phyloP scores from a whole-genome alignment of 1,140 invertebrate genomes.

The Mylabris phalerata region DNA sequence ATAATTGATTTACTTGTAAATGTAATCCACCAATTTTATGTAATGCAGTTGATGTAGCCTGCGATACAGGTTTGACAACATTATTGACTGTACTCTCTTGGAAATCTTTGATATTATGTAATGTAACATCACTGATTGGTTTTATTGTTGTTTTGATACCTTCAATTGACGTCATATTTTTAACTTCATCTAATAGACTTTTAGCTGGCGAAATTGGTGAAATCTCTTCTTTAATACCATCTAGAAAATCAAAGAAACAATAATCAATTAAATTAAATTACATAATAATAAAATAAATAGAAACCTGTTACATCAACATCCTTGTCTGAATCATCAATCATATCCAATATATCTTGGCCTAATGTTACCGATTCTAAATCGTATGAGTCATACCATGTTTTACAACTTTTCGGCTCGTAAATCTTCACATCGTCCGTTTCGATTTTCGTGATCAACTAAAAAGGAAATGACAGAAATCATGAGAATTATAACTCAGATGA shows the following conservation, averaged over 20 bases:
- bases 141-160: constrained; percentile 32
- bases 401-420: constrained; percentile 39
- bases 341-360: constrained; percentile 44
- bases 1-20: constrained; percentile 45
- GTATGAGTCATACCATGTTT: constrained; percentile 51
- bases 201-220: constrained; percentile 21
- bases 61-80: constrained; percentile 27
- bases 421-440: constrained; percentile 30
- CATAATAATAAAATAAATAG: background rate
- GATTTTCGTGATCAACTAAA: constrained; percentile 3
- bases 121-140: constrained; percentile 33
- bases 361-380: constrained; percentile 52
- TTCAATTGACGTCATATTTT: constrained; percentile 28
- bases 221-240: constrained; percentile 24
- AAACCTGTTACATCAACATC: constrained; percentile 6
- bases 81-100: constrained; percentile 49
- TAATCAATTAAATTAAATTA: background rate
- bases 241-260: constrained; percentile 6
- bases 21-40: constrained; percentile 48
- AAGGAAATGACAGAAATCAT: constrained; percentile 3
- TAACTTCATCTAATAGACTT: constrained; percentile 29
- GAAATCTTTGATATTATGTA: constrained; percentile 46
- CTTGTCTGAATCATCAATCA: constrained; percentile 13
- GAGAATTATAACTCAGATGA: no score
- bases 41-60: constrained; percentile 41